phyloP scores from a whole-genome alignment of 2,113 vertebrate genomes.

The Myrmecobius fasciatus region DNA sequence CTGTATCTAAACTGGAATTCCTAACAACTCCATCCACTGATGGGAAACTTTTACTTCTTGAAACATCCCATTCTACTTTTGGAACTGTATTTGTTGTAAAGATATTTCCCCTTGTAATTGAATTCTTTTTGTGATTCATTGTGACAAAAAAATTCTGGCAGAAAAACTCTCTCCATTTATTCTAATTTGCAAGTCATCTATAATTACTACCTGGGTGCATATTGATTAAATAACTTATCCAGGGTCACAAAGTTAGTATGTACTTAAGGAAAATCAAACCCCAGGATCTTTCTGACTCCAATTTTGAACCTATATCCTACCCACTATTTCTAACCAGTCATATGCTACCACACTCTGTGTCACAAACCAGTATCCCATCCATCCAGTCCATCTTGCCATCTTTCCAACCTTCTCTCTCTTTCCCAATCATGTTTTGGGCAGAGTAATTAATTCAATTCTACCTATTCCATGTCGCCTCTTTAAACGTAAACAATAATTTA shows the following conservation, averaged over 20 bases:
- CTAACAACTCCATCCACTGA: not conserved
- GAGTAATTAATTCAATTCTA: not conserved
- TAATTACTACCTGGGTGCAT: not conserved
- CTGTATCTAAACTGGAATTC: too few species aligned
- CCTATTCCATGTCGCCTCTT: not conserved
- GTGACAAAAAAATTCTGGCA: not conserved
- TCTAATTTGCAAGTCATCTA: not conserved
- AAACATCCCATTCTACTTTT: not conserved
- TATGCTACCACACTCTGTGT: not conserved
- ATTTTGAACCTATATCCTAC: not conserved
- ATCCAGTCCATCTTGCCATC: not conserved
- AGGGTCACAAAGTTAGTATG: not conserved
- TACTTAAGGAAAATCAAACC: not conserved
- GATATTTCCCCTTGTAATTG: not conserved
- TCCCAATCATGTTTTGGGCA: not conserved
- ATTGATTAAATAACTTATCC: not conserved
- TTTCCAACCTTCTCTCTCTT: not conserved
- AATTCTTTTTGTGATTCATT: not conserved
- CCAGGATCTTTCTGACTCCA: not conserved
- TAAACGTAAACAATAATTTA: not conserved
- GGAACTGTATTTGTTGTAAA: not conserved
- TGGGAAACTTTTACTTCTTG: not conserved
- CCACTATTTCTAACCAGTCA: not conserved
- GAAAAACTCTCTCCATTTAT: not conserved
- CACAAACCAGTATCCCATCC: not conserved